Conservation (phyloP, 2,113 vertebrate genomes). For the Tychaedon coryphoeus region DNA sequence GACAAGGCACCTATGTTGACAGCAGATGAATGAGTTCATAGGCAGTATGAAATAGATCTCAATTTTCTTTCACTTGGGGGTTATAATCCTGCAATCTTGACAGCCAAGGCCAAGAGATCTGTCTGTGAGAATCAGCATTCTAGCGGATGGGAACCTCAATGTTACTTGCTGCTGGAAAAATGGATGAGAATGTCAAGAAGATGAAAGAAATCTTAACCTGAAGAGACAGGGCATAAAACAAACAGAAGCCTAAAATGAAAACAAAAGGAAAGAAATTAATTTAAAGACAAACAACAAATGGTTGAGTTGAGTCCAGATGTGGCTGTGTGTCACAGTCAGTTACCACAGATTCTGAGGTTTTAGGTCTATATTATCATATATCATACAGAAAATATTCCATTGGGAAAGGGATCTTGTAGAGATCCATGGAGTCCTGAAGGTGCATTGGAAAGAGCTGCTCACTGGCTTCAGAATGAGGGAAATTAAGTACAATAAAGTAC, state of each 20-base stretch:
- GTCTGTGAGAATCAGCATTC: slow-evolving; percentile 18
- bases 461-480: not conserved
- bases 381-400: not conserved
- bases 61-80: not conserved
- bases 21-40: not conserved
- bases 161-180: slow-evolving; percentile 1
- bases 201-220: slow-evolving; percentile 43
- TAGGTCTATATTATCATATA: not conserved
- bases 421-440: not conserved
- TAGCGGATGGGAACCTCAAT: not conserved
- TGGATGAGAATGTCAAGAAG: slow-evolving; percentile 2
- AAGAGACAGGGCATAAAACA: slow-evolving; percentile 44
- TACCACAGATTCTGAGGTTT: not conserved
- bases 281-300: slow-evolving; percentile 39
- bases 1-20: not conserved
- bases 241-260: not conserved
- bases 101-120: not conserved
- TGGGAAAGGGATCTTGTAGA: not conserved
- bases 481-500: not conserved
- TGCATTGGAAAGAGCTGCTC: not conserved
- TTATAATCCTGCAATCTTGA: not conserved
- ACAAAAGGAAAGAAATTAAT: slow-evolving; percentile 23
- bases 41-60: not conserved
- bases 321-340: not conserved
- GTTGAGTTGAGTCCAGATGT: not conserved